Base-by-base conservation (phyloP, 2,797 vertebrate species). In the Galaxias olidus region DNA sequence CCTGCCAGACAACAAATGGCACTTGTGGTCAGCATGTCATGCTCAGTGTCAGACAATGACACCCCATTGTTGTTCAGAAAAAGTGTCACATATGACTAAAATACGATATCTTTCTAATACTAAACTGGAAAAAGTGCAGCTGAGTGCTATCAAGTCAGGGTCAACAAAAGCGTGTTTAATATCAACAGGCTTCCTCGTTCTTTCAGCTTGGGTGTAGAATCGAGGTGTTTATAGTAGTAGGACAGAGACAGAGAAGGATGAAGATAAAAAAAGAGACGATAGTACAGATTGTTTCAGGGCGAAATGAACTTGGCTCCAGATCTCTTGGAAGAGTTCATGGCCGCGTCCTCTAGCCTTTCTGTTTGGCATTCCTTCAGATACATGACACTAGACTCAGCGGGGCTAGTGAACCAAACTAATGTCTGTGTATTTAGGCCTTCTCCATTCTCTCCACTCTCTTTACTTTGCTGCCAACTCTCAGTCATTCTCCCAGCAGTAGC, bases 1-100 rank as follows among this genome's bases (percentile, higher is more conserved):
- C 84, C 69, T 54, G 66, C 74, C 58, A 77, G 78, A 68, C 84
- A 86, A 80, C 75, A 86, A 84, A 75, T 80, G 74, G 71, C 49
- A 14, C 68, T 76, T 11, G 48, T 72, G 66, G 76, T n/a, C n/a
- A n/a, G n/a, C 69, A 69, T 65, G 63, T 79, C 66, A 14, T 49
- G 59, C 50, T 10, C 59, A 69, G 63, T 59, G 58, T 57, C 54
- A 10, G 10, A 6, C 10, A 64, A 47, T 48, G 45, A 66, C 43
- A 47, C 45, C 9, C 10, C 65, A 19, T 13, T 30, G 9, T 56
- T 67, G 58, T 52, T 64, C 59, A 30, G 30, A 30, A 6, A 30
- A 30, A 30, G 30, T 30, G 30, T 30, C 30, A 30, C 2, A 30
- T 30, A 30, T 30, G 30, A 30, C 30, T 30, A 30, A 30, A 30